These are phyloP conservation scores for Numenius phaeopus DNA, from an alignment of 2,797 vertebrate species.

Conservation along the genomic window DNA sequence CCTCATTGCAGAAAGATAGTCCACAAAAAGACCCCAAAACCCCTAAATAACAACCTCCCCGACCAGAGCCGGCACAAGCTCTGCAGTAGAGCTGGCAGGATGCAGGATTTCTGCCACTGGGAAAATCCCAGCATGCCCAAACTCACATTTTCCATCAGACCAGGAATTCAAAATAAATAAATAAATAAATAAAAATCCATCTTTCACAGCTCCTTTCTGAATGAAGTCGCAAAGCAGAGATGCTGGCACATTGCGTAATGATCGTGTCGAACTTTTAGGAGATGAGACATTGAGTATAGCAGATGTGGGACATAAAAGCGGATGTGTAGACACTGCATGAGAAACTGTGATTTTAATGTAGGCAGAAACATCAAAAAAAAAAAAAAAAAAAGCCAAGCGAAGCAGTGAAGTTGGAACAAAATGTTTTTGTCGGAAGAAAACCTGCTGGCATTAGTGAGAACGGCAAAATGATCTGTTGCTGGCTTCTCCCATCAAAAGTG, in stretches of 20 bases:
- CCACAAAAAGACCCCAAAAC: neutral
- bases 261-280: neutral
- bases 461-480: neutral
- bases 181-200: neutral
- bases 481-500: neutral
- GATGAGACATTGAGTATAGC: neutral
- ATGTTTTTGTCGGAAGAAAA: neutral
- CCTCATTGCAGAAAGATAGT: neutral
- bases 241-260: neutral
- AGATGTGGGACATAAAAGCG: neutral
- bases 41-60: neutral
- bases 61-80: neutral
- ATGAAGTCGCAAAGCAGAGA: neutral
- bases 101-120: neutral
- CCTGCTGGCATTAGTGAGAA: neutral
- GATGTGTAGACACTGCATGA: neutral
- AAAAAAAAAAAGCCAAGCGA: neutral
- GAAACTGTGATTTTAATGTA: neutral
- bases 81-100: neutral
- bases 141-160: neutral
- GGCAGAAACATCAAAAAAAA: neutral
- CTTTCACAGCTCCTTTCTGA: neutral
- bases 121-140: neutral
- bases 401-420: neutral
- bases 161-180: neutral